Evolutionary conservation across 2,888 invertebrate species (phyloP), one percentile per base, ranked within the genome.

Genomic region (Rhagonycha fulva): DNA sequence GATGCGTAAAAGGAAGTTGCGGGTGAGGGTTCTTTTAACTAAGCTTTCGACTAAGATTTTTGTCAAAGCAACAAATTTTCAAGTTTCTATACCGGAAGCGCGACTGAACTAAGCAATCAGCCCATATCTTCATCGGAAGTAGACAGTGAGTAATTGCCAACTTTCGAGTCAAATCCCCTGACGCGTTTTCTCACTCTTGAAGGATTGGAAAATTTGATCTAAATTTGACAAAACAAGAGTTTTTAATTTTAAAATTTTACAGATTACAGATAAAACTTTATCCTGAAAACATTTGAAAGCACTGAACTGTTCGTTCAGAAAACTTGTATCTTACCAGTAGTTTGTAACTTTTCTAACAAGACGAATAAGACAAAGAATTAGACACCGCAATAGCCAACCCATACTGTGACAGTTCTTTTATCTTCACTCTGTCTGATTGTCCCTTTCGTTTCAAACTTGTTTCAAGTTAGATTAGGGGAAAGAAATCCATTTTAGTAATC

Each of bases 61-160:
- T 75, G 76, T 78, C 75, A 79, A 80, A 76, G 77, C 78, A 79
- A 77, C 80, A 80, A 78, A 79, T 78, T 81, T 80, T 78, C 79
- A 79, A 78, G 78, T 80, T 81, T 80, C 77, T 76, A 66, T 74
- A 70, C 78, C 76, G 62, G 66, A 74, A 72, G 73, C 76, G 76
- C 76, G 75, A 78, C 77, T 70, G 79, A 80, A 75, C 78, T 75
- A 74, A 77, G 82, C 78, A 82, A 82, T 82, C 81, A 79, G 78
- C 79, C 79, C 81, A 76, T 82, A 81, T 82, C 82, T 82, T 81
- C 82, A 81, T 82, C 81, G 80, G 78, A 76, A 78, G 75, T 77
- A 82, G 85, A 85, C 85, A 82, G 79, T 85, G 85, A 85, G 84
- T 85, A 84, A 85, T 85, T 84, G 85, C 84, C 78, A 82, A 82